Percentiles rank a stretch among this genome's conserved stretches.
Evolutionary conservation across 92 coral and sea anemone genomes (phyloP).

Genomic region (Epizoanthus scotinus): DNA sequence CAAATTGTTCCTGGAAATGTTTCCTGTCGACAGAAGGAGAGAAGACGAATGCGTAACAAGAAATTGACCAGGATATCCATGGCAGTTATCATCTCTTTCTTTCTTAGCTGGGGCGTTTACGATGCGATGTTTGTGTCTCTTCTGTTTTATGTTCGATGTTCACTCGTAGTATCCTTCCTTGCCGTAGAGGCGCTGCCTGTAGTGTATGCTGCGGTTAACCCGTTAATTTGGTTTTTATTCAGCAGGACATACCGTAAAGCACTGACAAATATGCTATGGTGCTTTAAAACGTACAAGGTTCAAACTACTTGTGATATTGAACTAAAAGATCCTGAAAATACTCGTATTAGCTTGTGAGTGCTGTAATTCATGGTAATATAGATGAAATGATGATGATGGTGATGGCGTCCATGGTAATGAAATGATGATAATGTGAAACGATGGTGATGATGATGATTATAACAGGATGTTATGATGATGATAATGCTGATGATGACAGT

Average conservation of each 20-base stretch:
- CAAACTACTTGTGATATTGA: neutral
- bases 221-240: slow-evolving; percentile 25
- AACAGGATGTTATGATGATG: neutral
- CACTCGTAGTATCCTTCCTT: neutral
- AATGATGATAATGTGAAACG: neutral
- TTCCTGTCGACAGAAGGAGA: slow-evolving; percentile 4
- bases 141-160: neutral
- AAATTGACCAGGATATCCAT: neutral
- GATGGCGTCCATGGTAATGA: neutral
- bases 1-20: neutral
- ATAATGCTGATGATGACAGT: neutral
- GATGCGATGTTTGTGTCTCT: neutral
- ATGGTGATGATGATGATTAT: neutral
- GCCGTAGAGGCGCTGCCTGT: slow-evolving; percentile 10
- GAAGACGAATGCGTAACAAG: slow-evolving; percentile 2
- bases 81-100: slow-evolving; percentile 1
- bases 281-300: neutral
- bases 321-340: neutral
- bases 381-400: neutral
- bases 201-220: slow-evolving; percentile 5
- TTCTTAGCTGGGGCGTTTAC: slow-evolving; percentile 16
- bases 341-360: neutral
- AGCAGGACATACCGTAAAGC: slow-evolving; percentile 29
- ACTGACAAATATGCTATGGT: neutral
- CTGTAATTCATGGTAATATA: neutral